phyloP scores from a whole-genome alignment of 2,113 vertebrate genomes.

The Marcusenius ussheri region DNA sequence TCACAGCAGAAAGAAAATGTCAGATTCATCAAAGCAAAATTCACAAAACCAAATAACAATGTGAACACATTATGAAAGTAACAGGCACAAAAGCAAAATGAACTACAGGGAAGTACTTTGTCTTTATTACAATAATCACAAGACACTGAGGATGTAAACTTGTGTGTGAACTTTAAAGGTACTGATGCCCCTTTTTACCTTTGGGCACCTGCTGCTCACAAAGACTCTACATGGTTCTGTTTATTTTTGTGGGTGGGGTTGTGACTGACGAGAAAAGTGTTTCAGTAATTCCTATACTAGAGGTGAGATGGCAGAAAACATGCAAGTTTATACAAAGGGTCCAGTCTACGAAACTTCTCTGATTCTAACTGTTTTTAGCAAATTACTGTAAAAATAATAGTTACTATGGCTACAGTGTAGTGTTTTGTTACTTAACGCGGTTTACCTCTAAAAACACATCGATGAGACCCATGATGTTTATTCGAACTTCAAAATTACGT shows the following conservation, averaged over 20 bases:
- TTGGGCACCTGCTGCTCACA: too few relatives aligned
- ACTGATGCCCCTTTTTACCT: too few relatives aligned
- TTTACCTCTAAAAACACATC: too few relatives aligned
- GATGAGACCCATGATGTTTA: too few relatives aligned
- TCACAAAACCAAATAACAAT: background rate
- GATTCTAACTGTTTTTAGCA: background rate
- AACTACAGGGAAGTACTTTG: background rate
- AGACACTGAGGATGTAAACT: too few relatives aligned
- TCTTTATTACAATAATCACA: too few relatives aligned
- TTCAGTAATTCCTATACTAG: background rate
- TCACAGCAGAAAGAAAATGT: background rate
- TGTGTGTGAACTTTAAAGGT: too few relatives aligned
- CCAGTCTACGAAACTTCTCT: background rate
- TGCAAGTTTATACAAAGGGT: background rate
- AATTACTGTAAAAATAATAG: too few relatives aligned
- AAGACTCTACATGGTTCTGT: too few relatives aligned
- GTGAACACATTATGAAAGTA: background rate
- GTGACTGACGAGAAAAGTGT: background rate
- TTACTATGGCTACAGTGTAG: too few relatives aligned
- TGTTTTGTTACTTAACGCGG: too few relatives aligned
- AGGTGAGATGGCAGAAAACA: background rate
- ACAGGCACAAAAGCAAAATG: background rate
- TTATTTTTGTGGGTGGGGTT: background rate
- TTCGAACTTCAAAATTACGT: accelerated
- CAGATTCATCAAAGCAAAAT: background rate